These are phyloP conservation scores for Betta splendens DNA, from an alignment of 2,797 vertebrate genomes.

Conservation along the genomic window DNA sequence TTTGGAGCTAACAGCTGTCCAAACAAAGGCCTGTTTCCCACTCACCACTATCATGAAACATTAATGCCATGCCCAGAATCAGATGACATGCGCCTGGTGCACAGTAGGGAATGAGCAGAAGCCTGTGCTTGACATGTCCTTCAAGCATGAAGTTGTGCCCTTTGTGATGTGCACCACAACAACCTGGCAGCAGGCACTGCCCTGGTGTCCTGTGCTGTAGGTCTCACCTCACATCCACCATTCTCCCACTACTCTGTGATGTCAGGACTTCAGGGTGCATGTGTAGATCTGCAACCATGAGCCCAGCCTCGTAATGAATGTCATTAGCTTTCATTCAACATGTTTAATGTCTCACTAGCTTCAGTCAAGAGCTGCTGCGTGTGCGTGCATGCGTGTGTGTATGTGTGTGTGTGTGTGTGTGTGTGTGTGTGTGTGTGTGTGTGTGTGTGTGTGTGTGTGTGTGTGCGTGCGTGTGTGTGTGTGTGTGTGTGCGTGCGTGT, in stretches of 20 bases:
- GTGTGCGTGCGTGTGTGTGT: too few relatives aligned
- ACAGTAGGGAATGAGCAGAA: constrained; percentile 1
- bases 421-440: too few relatives aligned
- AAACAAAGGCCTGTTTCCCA: constrained; percentile 82
- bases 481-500: too few relatives aligned
- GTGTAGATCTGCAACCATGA: too few relatives aligned
- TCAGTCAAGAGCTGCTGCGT: too few relatives aligned
- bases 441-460: too few relatives aligned
- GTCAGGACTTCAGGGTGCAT: too few relatives aligned
- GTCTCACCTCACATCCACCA: too few relatives aligned
- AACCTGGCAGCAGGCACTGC: constrained; percentile 55
- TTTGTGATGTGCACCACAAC: constrained; percentile 35
- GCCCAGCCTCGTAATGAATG: too few relatives aligned
- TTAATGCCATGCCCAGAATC: constrained; percentile 54
- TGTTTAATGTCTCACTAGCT: neutral
- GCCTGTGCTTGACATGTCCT: neutral
- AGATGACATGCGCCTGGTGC: constrained; percentile 7
- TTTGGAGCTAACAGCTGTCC: constrained; percentile 81
- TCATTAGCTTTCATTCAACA: constrained; percentile 10
- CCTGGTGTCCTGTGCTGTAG: constrained; percentile 75
- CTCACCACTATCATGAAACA: constrained; percentile 75
- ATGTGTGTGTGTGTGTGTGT: too few relatives aligned
- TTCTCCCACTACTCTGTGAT: too few relatives aligned
- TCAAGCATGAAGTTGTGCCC: constrained; percentile 11
- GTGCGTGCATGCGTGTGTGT: too few relatives aligned